Conservation (phyloP, 2,888 invertebrate genomes). For the Cerastis leucographa region DNA sequence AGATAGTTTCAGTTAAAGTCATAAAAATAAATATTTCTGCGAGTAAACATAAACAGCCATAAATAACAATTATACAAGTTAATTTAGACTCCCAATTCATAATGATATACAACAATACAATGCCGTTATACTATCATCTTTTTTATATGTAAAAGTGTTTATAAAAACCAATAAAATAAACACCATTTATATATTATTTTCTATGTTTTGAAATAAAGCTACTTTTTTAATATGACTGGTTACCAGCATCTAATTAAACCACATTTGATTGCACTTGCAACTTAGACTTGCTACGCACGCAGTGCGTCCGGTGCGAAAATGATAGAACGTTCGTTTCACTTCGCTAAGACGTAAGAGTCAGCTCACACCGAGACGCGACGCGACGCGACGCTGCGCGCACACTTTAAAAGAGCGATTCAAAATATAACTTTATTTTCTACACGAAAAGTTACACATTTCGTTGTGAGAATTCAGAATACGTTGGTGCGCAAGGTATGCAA, state of each 20-base stretch:
- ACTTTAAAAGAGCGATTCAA: too few species aligned
- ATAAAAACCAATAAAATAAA: background rate
- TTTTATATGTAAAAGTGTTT: background rate
- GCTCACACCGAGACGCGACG: too few species aligned
- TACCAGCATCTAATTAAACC: background rate
- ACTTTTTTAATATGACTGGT: background rate
- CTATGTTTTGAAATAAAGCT: background rate
- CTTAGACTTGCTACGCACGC: background rate
- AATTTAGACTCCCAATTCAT: background rate
- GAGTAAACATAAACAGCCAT: background rate
- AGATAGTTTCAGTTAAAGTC: background rate
- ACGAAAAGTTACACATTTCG: too few species aligned
- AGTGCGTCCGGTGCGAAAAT: background rate
- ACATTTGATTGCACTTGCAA: background rate
- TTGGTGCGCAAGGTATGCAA: too few species aligned
- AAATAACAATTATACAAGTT: background rate
- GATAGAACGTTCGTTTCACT: background rate
- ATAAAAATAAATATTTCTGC: background rate
- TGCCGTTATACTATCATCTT: background rate
- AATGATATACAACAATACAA: background rate
- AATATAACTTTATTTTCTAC: too few species aligned
- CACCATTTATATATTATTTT: background rate
- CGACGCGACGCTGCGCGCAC: too few species aligned
- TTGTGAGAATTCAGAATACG: too few species aligned
- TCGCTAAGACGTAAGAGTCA: too few species aligned